Percentiles rank a stretch among this genome's conserved stretches.
phyloP scores from a whole-genome alignment of 1,140 invertebrate species.

The Carposina sasakii region DNA sequence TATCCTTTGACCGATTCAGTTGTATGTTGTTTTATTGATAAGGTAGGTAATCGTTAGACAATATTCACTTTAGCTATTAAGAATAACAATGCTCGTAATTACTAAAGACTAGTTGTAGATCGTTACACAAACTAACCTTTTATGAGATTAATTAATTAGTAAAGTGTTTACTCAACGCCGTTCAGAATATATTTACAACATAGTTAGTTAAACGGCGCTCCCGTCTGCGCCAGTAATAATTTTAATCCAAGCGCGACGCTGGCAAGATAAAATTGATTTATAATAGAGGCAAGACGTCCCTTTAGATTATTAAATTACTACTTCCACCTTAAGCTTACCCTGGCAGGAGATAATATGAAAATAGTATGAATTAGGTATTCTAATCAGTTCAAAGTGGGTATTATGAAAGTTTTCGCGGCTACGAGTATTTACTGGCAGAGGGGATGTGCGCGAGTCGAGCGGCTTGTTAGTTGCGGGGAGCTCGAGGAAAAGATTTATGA shows the following conservation, averaged over 20 bases:
- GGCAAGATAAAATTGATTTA: constrained; percentile 43
- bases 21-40: too few relatives aligned
- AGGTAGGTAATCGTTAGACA: too few relatives aligned
- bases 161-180: too few relatives aligned
- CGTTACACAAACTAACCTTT: too few relatives aligned
- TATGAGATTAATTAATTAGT: too few relatives aligned
- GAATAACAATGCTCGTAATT: too few relatives aligned
- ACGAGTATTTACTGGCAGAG: constrained; percentile 42
- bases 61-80: too few relatives aligned
- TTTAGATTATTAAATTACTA: constrained; percentile 50
- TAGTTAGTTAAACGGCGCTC: constrained; percentile 1
- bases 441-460: constrained; percentile 36
- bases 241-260: constrained; percentile 29
- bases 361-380: constrained; percentile 49
- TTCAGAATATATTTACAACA: too few relatives aligned
- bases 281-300: constrained; percentile 33
- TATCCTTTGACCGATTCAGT: too few relatives aligned
- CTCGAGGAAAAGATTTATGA: constrained; percentile 65
- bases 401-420: constrained; percentile 58
- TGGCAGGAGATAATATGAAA: constrained; percentile 31
- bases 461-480: constrained; percentile 63
- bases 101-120: too few relatives aligned
- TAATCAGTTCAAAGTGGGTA: constrained; percentile 56
- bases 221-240: constrained; percentile 19
- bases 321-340: constrained; percentile 26